Percentiles rank a stretch among this genome's conserved stretches.
Evolutionary conservation across 2,113 vertebrate genomes (phyloP).

Genomic region (Eretmochelys imbricata): DNA sequence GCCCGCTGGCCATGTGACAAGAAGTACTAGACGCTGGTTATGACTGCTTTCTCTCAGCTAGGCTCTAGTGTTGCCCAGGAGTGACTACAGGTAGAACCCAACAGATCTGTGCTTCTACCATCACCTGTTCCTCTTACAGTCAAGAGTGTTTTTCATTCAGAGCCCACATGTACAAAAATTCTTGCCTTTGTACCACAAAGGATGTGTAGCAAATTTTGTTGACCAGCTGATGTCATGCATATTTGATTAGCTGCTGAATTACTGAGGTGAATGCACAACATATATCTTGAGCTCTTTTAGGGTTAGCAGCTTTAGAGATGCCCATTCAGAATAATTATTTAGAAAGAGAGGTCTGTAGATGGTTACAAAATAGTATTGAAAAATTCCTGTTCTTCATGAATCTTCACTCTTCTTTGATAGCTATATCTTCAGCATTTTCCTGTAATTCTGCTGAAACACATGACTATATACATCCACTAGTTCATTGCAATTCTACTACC

Average conservation of each 20-base stretch:
- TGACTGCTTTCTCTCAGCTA: neutral
- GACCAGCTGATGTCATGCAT: neutral
- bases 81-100: neutral
- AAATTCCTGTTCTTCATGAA: too few species aligned
- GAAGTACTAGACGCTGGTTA: neutral
- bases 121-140: neutral
- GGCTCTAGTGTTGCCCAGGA: neutral
- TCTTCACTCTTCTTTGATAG: too few species aligned
- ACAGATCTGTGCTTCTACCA: neutral
- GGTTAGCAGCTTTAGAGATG: neutral
- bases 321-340: neutral
- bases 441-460: too few species aligned
- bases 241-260: neutral
- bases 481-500: too few species aligned
- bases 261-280: neutral
- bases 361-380: neutral
- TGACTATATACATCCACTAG: too few species aligned
- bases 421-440: too few species aligned
- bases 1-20: neutral
- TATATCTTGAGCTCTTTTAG: conserved; percentile 11
- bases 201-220: neutral
- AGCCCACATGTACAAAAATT: neutral
- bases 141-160: neutral
- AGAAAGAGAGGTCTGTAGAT: neutral
- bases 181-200: neutral